phyloP scores from a whole-genome alignment of 2,113 vertebrate species.

The Catharus bicknelli region DNA sequence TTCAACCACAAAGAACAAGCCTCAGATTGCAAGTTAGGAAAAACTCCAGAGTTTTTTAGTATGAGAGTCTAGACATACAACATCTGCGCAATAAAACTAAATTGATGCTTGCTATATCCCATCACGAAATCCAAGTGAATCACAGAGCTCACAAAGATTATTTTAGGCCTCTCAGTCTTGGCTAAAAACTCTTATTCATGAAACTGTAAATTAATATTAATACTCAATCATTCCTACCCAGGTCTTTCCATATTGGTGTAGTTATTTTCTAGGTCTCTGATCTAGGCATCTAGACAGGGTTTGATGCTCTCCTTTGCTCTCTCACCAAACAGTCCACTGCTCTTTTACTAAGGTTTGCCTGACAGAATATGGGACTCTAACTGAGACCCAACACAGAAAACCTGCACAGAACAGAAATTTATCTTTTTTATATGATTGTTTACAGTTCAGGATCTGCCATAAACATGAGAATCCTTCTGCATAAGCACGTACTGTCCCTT shows the following conservation, averaged over 20 bases:
- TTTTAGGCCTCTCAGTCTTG: background rate
- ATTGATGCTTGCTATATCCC: background rate
- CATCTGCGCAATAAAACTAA: background rate
- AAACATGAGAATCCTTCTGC: background rate
- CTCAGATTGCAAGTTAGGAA: background rate
- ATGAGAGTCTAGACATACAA: background rate
- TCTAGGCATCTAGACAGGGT: too few species aligned
- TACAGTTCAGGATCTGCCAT: background rate
- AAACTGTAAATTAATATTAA: background rate
- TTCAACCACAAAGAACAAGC: background rate
- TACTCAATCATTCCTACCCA: background rate
- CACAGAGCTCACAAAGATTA: background rate
- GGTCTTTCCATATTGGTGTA: too few species aligned
- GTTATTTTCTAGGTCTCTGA: too few species aligned
- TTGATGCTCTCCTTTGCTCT: too few species aligned
- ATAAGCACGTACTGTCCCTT: background rate
- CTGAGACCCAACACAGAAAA: background rate
- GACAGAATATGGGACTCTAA: background rate
- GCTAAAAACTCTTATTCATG: background rate
- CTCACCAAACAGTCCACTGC: too few species aligned
- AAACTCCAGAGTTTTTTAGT: background rate
- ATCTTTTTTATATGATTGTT: background rate
- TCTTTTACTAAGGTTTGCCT: background rate
- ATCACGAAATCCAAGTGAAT: background rate
- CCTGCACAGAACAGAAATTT: background rate